These are phyloP conservation scores for Phymorhynchus buccinoides DNA, from an alignment of 1,140 invertebrate genomes.

Conservation along the genomic window DNA sequence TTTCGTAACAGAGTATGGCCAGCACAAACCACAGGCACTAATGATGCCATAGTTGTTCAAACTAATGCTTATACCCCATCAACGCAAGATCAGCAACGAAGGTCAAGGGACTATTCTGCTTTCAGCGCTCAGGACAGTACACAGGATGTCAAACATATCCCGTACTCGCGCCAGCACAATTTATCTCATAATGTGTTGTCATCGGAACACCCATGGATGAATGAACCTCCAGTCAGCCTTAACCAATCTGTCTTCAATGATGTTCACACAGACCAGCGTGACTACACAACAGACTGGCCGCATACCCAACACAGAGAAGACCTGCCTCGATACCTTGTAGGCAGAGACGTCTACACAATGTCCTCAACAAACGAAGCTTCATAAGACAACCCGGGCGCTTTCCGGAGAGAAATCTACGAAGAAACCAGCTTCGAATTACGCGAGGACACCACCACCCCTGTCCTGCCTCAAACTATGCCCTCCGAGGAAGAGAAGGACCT, in stretches of 20 bases:
- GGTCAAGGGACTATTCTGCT: background rate
- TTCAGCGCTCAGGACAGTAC: background rate
- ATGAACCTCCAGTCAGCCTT: too few species aligned
- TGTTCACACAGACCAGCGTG: too few species aligned
- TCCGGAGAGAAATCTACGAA: slow-evolving; percentile 23
- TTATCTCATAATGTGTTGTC: background rate
- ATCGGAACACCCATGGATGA: background rate
- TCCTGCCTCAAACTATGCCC: background rate
- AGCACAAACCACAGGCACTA: background rate
- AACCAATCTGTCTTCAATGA: background rate
- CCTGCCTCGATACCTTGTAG: background rate
- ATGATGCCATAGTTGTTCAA: background rate
- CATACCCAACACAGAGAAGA: background rate
- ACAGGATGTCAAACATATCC: background rate
- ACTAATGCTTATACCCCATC: background rate
- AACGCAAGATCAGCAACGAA: background rate
- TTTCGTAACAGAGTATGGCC: slow-evolving; percentile 3
- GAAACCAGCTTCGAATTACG: slow-evolving; percentile 12
- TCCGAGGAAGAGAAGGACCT: slow-evolving; percentile 45
- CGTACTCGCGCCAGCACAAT: background rate
- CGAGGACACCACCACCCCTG: background rate
- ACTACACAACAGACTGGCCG: too few species aligned
- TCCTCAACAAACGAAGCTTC: background rate
- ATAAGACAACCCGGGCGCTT: background rate
- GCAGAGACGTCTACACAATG: background rate